Evolutionary conservation across 1,140 invertebrate genomes (phyloP), one percentile per base, ranked within the genome.

Genomic region (Trichomalopsis sarcophagae): DNA sequence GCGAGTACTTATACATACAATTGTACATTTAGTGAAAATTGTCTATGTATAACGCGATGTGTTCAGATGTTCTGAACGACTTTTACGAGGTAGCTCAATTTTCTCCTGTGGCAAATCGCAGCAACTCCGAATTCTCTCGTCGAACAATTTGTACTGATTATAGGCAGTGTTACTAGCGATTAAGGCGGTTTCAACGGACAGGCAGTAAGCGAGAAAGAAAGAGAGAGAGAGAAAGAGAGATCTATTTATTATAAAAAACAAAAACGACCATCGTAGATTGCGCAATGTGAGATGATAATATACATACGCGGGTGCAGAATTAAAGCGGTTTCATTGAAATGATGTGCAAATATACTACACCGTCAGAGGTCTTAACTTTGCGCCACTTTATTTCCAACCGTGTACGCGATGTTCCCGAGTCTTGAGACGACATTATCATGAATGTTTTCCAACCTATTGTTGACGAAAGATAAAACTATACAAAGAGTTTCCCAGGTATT

Each of bases 71-170:
- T 84, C 78, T 69, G 33, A 33, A 68, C 14, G 11, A 62, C 27
- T 66, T 75, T 84, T 55, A 44, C 36, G 23, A 71, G 44, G 44
- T 71, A 50, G 50, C 23, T 80, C 55, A 47, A 33, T 81, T 84
- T 81, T 84, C 62, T 81, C 78, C 84, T 36, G 76, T 80, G 69
- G 84, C 69, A 86, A 84, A 82, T 85, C 84, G 44, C 36, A 11
- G 1, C 30, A 84, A n/a, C 82, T 86, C 86, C 84, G 76, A 82
- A 33, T 62, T 47, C 17, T 88, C 86, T 86, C 87, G 86, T 87
- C 88, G 23, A 81, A 89, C 80, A 86, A 92, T 91, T 89, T 87
- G 87, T 90, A 90, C 89, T 91, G 89, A 92, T 88, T 90, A 91
- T 62, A 21, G 87, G 86, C 84, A 87, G 87, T 87, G 89, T 91